phyloP scores from a whole-genome alignment of 2,113 vertebrate genomes.

The Paracanthobrama guichenoti region DNA sequence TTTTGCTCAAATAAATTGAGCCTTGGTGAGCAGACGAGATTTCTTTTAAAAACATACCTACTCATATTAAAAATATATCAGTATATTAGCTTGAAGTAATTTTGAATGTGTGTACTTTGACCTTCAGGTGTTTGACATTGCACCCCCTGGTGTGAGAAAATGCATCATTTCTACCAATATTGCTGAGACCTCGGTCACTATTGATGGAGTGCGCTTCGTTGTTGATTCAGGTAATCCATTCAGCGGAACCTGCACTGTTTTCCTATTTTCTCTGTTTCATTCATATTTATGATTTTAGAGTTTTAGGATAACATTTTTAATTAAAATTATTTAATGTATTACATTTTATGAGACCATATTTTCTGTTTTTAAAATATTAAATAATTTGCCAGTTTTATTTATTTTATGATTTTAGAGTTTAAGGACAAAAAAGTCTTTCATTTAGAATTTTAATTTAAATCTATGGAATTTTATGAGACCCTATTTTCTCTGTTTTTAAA shows the following conservation, averaged over 20 bases:
- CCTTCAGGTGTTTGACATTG: slow-evolving; percentile 85
- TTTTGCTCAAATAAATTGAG: not conserved
- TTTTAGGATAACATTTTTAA: too few relatives aligned
- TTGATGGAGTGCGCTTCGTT: slow-evolving; percentile 91
- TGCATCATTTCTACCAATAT: slow-evolving; percentile 95
- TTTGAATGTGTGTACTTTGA: not conserved
- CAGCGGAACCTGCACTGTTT: not conserved
- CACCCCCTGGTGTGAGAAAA: slow-evolving; percentile 87
- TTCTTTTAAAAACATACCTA: not conserved
- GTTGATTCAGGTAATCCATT: slow-evolving; percentile 82
- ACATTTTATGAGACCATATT: too few relatives aligned
- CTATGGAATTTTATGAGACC: too few relatives aligned
- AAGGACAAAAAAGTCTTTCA: too few relatives aligned
- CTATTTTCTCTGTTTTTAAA: too few relatives aligned
- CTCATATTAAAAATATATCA: not conserved
- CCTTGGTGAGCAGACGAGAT: not conserved
- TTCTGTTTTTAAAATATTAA: too few relatives aligned
- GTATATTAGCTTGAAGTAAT: not conserved
- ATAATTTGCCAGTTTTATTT: too few relatives aligned
- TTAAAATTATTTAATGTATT: too few relatives aligned
- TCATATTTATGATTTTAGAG: too few relatives aligned
- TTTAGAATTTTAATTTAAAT: too few relatives aligned
- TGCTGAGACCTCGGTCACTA: slow-evolving; percentile 92
- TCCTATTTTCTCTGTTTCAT: not conserved
- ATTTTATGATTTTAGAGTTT: too few relatives aligned